phyloP scores from a whole-genome alignment of 2,113 vertebrate genomes.

The pig (Sus scrofa) region DNA sequence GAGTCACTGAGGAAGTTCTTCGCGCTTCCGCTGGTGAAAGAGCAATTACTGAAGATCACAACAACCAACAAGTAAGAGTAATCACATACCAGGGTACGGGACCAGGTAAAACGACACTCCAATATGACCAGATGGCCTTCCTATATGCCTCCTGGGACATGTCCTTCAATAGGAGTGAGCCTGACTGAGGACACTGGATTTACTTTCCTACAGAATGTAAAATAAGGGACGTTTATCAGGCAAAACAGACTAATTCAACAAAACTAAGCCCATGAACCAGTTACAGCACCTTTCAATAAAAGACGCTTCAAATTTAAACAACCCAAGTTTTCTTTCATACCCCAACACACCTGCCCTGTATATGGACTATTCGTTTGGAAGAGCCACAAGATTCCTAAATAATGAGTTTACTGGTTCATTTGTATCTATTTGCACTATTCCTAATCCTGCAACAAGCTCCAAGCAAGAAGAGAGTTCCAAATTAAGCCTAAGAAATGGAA shows the following conservation, averaged over 20 bases:
- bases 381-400: background rate
- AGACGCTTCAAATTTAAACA: background rate
- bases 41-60: background rate
- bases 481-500: conserved; percentile 36
- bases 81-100: background rate
- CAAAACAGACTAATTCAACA: background rate
- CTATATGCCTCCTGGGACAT: background rate
- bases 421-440: background rate
- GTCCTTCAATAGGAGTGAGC: background rate
- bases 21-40: background rate
- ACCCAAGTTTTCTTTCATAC: background rate
- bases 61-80: background rate
- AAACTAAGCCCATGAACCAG: background rate
- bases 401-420: background rate
- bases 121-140: background rate
- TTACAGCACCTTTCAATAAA: background rate
- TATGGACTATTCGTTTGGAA: background rate
- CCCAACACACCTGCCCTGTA: background rate
- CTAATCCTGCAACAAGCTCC: background rate
- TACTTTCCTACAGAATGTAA: background rate
- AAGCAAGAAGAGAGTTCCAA: background rate
- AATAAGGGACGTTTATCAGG: background rate
- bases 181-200: background rate
- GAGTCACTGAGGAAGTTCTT: background rate
- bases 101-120: background rate